A percentile compares a stretch with the other conserved stretches of the same genome.
Evolutionary conservation across 2,888 invertebrate genomes (phyloP).

Genomic region (Diogma glabrata): DNA sequence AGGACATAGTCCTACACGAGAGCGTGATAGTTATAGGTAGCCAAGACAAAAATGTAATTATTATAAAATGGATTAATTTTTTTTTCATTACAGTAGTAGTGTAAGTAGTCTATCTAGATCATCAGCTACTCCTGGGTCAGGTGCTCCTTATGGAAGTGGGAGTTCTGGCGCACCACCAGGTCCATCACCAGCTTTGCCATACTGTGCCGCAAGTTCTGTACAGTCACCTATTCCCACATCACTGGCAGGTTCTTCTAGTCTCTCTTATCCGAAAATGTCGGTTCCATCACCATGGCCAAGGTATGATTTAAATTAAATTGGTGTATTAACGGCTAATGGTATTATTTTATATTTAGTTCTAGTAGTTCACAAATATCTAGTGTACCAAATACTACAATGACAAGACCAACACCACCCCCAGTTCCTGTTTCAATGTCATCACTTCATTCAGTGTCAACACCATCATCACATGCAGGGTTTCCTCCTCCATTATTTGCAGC

Average conservation of each 20-base stretch:
- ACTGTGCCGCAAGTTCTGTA: slow-evolving; percentile 32
- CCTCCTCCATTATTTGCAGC: slow-evolving; percentile 59
- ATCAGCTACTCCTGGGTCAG: slow-evolving; percentile 34
- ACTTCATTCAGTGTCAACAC: slow-evolving; percentile 38
- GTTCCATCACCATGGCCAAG: slow-evolving; percentile 29
- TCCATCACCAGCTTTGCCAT: slow-evolving; percentile 31
- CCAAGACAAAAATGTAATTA: slow-evolving; percentile 12
- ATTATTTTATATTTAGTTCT: slow-evolving; percentile 16
- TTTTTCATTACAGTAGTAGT: slow-evolving; percentile 56
- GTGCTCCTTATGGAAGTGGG: slow-evolving; percentile 21
- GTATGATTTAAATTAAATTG: slow-evolving; percentile 22
- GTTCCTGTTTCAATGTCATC: slow-evolving; percentile 18
- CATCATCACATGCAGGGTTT: slow-evolving; percentile 37
- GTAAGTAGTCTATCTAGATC: slow-evolving; percentile 71
- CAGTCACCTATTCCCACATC: slow-evolving; percentile 29
- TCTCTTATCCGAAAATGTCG: slow-evolving; percentile 28
- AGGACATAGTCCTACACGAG: slow-evolving; percentile 65
- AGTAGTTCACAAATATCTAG: slow-evolving; percentile 37
- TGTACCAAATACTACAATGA: slow-evolving; percentile 37
- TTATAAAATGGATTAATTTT: slow-evolving; percentile 17
- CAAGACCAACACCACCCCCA: slow-evolving; percentile 44
- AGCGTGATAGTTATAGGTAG: slow-evolving; percentile 79
- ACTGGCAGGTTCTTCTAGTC: slow-evolving; percentile 24
- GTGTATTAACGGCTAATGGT: neutral
- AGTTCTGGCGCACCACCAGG: slow-evolving; percentile 22